These are phyloP conservation scores for Catostylus mosaicus DNA, from an alignment of 30 jellyfish, hydroid and myxozoan genomes.

Conservation along the genomic window DNA sequence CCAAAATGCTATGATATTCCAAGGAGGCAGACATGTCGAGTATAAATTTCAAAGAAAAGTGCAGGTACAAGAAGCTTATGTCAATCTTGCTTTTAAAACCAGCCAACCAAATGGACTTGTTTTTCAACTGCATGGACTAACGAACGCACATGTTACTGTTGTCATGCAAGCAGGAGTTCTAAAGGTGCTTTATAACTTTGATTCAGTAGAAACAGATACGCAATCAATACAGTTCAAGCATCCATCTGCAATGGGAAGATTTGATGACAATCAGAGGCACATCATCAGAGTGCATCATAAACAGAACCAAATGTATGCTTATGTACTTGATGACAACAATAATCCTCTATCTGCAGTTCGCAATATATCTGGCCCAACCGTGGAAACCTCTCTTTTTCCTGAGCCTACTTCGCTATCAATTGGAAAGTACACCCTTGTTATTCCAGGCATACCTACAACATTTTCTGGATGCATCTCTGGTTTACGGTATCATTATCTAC, in stretches of 20 bases:
- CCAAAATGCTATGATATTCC: conserved; percentile 44
- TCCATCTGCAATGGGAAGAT: conserved; percentile 40
- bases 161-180: conserved; percentile 26
- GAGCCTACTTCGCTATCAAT: conserved; percentile 25
- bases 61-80: conserved; percentile 65
- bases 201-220: conserved; percentile 32
- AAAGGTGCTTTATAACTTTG: conserved; percentile 52
- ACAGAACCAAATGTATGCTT: conserved; percentile 47
- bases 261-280: conserved; percentile 64
- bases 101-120: conserved; percentile 31
- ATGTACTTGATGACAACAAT: conserved; percentile 56
- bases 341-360: conserved; percentile 33
- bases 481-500: conserved; percentile 59
- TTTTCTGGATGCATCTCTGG: conserved; percentile 76
- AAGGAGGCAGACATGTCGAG: conserved; percentile 16
- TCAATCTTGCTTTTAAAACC: conserved; percentile 70
- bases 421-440: conserved; percentile 31
- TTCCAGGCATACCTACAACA: conserved; percentile 29
- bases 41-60: conserved; percentile 49
- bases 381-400: conserved; percentile 14
- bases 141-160: conserved; percentile 62
- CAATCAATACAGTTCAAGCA: conserved; percentile 49
- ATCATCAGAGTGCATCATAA: conserved; percentile 65
- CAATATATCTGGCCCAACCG: conserved; percentile 37
- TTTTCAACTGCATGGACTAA: conserved; percentile 53